These are phyloP conservation scores for Uromys caudimaculatus DNA, from an alignment of 2,797 vertebrate species.

Conservation along the genomic window DNA sequence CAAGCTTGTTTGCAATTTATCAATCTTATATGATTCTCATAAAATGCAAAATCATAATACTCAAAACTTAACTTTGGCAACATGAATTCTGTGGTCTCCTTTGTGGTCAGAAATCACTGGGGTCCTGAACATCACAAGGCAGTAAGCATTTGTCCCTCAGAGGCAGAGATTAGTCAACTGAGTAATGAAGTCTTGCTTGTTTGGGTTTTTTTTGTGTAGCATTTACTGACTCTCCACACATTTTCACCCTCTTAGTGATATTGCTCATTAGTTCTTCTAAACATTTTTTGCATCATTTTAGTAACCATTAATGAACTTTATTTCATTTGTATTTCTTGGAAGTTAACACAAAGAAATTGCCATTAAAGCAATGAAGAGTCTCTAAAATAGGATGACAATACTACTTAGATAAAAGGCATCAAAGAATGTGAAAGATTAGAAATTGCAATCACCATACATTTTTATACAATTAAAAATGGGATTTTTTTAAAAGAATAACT, in stretches of 20 bases:
- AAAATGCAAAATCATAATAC: constrained; percentile 76
- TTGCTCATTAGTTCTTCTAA: constrained; percentile 65
- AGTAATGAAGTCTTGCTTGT: constrained; percentile 83
- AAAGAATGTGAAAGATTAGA: neutral
- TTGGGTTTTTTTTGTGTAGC: constrained; percentile 73
- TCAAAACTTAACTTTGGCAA: constrained; percentile 81
- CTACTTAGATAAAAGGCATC: neutral
- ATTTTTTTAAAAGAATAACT: neutral
- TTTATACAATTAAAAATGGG: neutral
- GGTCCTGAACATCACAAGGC: constrained; percentile 71
- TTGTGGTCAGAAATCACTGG: constrained; percentile 76
- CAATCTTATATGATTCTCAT: constrained; percentile 79
- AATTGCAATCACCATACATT: neutral
- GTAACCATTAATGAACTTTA: constrained; percentile 29
- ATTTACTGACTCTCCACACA: constrained; percentile 63
- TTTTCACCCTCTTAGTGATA: constrained; percentile 55
- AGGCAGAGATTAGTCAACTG: constrained; percentile 76
- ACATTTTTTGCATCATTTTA: constrained; percentile 60
- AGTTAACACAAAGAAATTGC: neutral
- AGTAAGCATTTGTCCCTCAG: constrained; percentile 62
- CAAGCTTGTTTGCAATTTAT: constrained; percentile 74
- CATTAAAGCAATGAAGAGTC: neutral
- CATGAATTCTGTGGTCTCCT: constrained; percentile 54
- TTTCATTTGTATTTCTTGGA: neutral
- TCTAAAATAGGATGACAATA: neutral